A percentile compares a stretch with the other conserved stretches of the same genome.
Conservation (phyloP, 2,113 vertebrate species). For the Xyliphius kryptos region DNA sequence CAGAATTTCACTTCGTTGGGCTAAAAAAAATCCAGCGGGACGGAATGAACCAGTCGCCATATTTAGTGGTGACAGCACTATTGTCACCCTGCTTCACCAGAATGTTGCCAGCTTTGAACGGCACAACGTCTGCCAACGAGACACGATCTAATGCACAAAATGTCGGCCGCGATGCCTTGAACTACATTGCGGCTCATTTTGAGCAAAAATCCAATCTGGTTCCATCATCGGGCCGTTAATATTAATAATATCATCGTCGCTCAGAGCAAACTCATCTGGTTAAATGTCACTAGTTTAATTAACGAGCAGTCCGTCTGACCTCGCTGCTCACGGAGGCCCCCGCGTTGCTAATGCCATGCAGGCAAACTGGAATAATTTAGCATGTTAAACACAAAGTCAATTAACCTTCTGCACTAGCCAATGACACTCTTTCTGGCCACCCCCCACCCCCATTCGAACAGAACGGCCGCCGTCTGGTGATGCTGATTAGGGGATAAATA, state of each 20-base stretch:
- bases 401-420: slow-evolving; percentile 40
- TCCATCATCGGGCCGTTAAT: slow-evolving; percentile 62
- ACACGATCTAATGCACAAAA: slow-evolving; percentile 19
- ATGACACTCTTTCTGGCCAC: slow-evolving; percentile 26
- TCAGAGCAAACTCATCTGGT: slow-evolving; percentile 76
- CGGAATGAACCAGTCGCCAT: too few species aligned
- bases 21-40: too few species aligned
- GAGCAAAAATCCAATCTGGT: slow-evolving; percentile 32
- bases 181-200: neutral
- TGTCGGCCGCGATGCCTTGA: slow-evolving; percentile 23
- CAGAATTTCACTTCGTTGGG: neutral
- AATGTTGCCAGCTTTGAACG: too few species aligned
- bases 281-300: slow-evolving; percentile 76
- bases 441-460: slow-evolving; percentile 8
- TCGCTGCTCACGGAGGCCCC: slow-evolving; percentile 42
- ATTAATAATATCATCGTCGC: slow-evolving; percentile 75
- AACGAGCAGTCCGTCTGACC: slow-evolving; percentile 69
- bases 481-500: slow-evolving; percentile 47
- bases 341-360: slow-evolving; percentile 57
- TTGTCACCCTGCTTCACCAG: too few species aligned
- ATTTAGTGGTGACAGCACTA: too few species aligned
- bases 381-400: slow-evolving; percentile 47
- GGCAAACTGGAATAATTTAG: slow-evolving; percentile 47
- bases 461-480: slow-evolving; percentile 16
- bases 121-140: slow-evolving; percentile 17